phyloP scores from a whole-genome alignment of 2,113 vertebrate genomes.

The Chroicocephalus ridibundus region DNA sequence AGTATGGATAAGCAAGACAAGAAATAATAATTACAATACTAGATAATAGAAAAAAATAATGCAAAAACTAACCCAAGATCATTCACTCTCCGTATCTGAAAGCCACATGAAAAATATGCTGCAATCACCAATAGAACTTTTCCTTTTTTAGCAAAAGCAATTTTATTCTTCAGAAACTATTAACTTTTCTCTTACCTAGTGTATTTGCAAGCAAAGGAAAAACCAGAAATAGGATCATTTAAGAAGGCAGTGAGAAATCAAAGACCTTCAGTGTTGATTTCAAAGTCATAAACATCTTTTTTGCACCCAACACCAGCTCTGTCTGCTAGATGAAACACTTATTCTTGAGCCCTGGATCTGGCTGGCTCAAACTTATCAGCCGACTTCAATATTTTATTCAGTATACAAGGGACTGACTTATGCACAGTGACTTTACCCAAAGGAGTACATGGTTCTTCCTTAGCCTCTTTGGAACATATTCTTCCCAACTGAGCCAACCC shows the following conservation, averaged over 20 bases:
- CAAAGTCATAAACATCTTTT: conserved; percentile 44
- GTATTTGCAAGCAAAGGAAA: neutral
- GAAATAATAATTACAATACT: conserved; percentile 47
- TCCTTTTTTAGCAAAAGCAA: neutral
- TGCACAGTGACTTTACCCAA: conserved; percentile 35
- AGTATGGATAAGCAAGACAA: conserved; percentile 28
- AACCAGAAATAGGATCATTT: conserved; percentile 9
- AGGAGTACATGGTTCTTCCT: conserved; percentile 41
- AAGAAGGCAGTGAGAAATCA: conserved; percentile 32
- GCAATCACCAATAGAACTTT: neutral
- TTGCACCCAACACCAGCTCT: conserved; percentile 19
- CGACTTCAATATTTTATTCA: conserved; percentile 54
- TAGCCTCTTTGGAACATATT: conserved; percentile 53
- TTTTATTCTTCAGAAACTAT: neutral
- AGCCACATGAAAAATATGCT: neutral
- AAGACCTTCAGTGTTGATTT: conserved; percentile 30
- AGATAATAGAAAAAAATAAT: neutral
- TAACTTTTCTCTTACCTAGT: neutral
- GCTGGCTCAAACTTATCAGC: neutral
- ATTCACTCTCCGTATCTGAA: neutral
- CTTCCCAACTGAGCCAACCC: neutral
- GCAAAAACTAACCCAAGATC: neutral
- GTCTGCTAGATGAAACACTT: conserved; percentile 30
- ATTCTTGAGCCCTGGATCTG: conserved; percentile 50
- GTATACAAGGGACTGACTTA: conserved; percentile 22